Evolutionary conservation across 2,888 invertebrate genomes (phyloP), one percentile per base, ranked within the genome.

Genomic region (Tetranychus truncatus): DNA sequence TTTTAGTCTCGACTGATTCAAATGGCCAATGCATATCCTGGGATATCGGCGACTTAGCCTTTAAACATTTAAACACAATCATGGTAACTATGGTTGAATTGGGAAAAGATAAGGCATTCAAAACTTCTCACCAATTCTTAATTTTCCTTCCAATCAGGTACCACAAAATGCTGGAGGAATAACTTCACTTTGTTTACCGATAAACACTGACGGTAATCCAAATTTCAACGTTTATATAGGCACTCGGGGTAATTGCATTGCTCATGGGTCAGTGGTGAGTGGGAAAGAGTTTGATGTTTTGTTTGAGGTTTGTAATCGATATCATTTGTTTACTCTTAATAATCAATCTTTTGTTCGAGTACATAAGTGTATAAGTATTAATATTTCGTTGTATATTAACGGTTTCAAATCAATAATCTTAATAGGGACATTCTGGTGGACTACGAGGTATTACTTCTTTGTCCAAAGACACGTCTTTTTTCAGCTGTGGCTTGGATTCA

Each of bases 351-450:
- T 34, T 34, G 34, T 34, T 34, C 34, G 34, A 34, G 34, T 4
- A 4, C 4, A 34, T 34, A 34, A 34, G 3, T 4, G 3, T 0
- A 34, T 34, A 34, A 34, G 3, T 34, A 3, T 34, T 34, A 34
- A 34, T 34, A 34, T 34, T 34, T 34, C 34, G 34, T 34, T 34
- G 34, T 34, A 3, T 34, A 34, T 34, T 34, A 34, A 34, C 34
- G 34, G 34, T 34, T 34, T 34, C 34, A 34, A 34, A 34, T 34
- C 5, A 55, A 55, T 55, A 55, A 55, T 7, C 8, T 15, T 55
- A 21, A 8, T n/a, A 76, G 75, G 76, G 76, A 71, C 76, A 76
- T 67, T 66, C 73, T 24, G 45, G 73, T 65, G 75, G 76, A 1
- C 44, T 76, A 18, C 24, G 76, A 72, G 72, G 65, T 8, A 67